phyloP scores from a whole-genome alignment of 2,888 invertebrate species.

The Malthinus flaveolus region DNA sequence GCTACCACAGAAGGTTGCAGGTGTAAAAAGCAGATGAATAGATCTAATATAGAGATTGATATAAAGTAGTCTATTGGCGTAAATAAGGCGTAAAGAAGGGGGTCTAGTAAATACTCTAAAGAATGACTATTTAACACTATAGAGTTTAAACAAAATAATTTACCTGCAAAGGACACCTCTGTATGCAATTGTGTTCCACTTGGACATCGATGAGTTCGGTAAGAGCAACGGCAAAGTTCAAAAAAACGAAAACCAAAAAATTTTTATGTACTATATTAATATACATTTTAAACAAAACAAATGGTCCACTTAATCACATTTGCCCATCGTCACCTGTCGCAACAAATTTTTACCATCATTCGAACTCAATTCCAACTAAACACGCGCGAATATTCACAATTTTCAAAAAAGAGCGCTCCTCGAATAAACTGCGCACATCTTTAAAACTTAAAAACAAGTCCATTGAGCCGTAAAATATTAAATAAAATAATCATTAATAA shows the following conservation, averaged over 20 bases:
- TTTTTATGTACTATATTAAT: background rate
- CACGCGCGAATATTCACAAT: background rate
- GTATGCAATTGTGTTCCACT: slow-evolving; percentile 46
- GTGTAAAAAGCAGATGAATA: no score
- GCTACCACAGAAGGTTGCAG: no score
- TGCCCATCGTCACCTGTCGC: background rate
- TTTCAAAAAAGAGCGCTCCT: background rate
- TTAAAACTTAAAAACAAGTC: background rate
- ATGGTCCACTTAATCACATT: background rate
- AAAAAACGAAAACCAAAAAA: slow-evolving; percentile 8
- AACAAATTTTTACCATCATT: background rate
- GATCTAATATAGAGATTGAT: no score
- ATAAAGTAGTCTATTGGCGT: no score
- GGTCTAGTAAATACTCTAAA: no score
- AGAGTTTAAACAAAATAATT: background rate
- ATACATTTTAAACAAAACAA: slow-evolving; percentile 5
- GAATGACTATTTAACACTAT: no score
- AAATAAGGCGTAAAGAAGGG: no score
- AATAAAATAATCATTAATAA: background rate
- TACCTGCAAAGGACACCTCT: slow-evolving; percentile 49
- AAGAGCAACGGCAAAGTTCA: slow-evolving; percentile 18
- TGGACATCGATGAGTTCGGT: slow-evolving; percentile 33
- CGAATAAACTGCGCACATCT: background rate
- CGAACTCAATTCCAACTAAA: background rate
- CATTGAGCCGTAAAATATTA: background rate